phyloP scores from a whole-genome alignment of 2,113 vertebrate genomes.

The Thalassarche chlororhynchos region DNA sequence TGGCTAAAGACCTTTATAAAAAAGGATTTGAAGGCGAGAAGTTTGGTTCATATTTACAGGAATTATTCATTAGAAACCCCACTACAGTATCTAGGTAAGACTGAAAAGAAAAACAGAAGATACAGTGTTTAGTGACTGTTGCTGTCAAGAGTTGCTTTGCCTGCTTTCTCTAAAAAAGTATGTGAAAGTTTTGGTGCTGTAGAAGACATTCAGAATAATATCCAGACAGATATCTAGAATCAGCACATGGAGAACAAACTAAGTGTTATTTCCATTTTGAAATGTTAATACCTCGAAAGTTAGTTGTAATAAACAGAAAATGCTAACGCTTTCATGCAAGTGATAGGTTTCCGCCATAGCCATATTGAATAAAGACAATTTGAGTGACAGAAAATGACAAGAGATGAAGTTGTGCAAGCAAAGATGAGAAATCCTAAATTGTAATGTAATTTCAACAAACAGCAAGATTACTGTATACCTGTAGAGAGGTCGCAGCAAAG shows the following conservation, averaged over 20 bases:
- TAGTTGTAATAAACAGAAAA: not conserved
- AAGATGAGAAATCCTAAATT: not conserved
- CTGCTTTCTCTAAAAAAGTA: not conserved
- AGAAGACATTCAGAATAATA: not conserved
- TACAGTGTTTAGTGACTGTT: not conserved
- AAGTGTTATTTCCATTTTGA: not conserved
- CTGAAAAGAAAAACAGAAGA: not conserved
- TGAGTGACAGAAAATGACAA: not conserved
- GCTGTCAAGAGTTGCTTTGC: not conserved
- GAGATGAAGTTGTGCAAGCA: not conserved
- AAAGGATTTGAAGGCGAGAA: not conserved
- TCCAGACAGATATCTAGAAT: not conserved
- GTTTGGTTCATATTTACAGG: not conserved
- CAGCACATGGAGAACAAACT: not conserved
- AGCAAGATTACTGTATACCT: slow-evolving; percentile 66
- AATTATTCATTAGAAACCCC: not conserved
- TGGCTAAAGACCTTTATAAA: not conserved
- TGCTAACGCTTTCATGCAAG: not conserved
- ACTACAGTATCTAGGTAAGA: not conserved
- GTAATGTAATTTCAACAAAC: not conserved
- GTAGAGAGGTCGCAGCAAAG: slow-evolving; percentile 82
- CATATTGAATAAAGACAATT: not conserved
- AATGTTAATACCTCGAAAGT: not conserved
- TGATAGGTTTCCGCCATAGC: not conserved
- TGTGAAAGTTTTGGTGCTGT: not conserved